Base-by-base conservation (phyloP, 2,888 invertebrate species). In the Eupelmus urozonus region DNA sequence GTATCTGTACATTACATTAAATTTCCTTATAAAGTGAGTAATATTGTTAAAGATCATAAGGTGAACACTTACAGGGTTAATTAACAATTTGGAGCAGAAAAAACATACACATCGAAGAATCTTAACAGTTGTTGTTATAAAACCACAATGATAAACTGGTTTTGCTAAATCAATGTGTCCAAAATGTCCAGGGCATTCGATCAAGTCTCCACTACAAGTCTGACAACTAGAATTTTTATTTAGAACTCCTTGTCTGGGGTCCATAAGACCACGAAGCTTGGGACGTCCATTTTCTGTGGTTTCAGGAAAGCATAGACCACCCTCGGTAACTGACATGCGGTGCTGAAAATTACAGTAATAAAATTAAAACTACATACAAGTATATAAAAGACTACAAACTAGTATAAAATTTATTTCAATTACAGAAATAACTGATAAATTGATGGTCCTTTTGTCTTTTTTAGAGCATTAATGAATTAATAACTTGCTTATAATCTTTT, bases 161-260 rank as follows among this genome's bases (percentile, higher is more conserved):
- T 99, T 99, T 0, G 98, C 96, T 82, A 99, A 91, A 90, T 99
- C 98, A 85, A 99, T 96, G 90, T 99, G 99, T 3, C 98, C 99
- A 91, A 99, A 99, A 90, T 99, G 99, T 1, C 99, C 99, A 1
- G 99, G 98, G 89, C 99, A 99, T 90, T 99, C 98, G 0, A 97
- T 96, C 96, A 98, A 97, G 87, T 97, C 98, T 60, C 99, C 97
- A 80, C 98, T 98, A 89, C 98, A 98, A 0, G 98, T 98, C 90
- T 97, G 97, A 87, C 98, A 98, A 78, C 97, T 92, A 2, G 98
- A 96, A 85, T 93, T 95, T 83, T 98, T 93, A 90, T 99, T 99
- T 55, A 98, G 96, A 77, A 98, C 98, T 85, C 99, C 99, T 91
- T 99, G 99, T 73, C 99, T 92, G 0, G 99, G 99, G 90, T 99